Evolutionary conservation across 2,797 vertebrate genomes (phyloP).

Genomic region (Lepidocolaptes lacrymiger): DNA sequence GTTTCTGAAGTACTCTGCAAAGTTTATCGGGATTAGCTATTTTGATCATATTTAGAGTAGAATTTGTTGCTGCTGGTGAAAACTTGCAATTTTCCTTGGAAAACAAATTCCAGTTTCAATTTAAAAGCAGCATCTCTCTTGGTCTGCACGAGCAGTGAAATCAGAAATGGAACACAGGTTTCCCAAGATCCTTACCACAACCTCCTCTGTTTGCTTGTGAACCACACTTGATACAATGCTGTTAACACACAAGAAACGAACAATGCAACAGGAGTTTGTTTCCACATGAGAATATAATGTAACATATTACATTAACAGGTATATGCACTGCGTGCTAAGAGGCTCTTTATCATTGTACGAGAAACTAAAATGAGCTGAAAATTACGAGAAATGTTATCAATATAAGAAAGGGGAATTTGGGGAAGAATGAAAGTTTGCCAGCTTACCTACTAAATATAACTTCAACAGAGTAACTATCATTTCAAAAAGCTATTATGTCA

Average conservation of each 20-base stretch:
- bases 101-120: not conserved
- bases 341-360: not conserved
- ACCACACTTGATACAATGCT: not conserved
- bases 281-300: not conserved
- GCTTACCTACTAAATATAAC: not conserved
- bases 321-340: not conserved
- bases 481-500: not conserved
- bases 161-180: not conserved
- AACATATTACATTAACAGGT: not conserved
- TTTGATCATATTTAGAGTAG: not conserved
- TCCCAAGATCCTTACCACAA: not conserved
- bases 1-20: not conserved
- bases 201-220: not conserved
- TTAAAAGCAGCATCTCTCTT: not conserved
- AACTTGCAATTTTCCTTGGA: not conserved
- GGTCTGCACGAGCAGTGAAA: not conserved
- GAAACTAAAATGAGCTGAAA: not conserved
- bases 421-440: not conserved
- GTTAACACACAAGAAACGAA: not conserved
- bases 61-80: not conserved
- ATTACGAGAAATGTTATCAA: not conserved
- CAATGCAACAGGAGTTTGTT: accelerated
- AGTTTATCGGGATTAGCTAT: not conserved
- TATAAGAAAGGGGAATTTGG: not conserved
- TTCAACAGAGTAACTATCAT: not conserved